Evolutionary conservation across 1,140 invertebrate species (phyloP), one percentile per base, ranked within the genome.

Genomic region (Bombus turneri): DNA sequence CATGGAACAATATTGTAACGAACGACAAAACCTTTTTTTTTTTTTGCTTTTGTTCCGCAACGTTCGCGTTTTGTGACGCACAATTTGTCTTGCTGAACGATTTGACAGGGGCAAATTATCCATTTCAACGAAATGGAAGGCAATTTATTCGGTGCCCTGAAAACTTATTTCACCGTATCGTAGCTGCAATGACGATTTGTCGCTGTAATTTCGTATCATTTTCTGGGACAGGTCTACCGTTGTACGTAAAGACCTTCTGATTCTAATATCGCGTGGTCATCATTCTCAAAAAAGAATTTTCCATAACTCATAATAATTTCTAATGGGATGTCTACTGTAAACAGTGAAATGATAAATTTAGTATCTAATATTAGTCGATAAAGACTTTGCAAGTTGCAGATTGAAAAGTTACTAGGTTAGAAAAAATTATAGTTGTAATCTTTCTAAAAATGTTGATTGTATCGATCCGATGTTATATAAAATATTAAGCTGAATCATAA

Each of bases 121-220:
- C 71, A 74, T 85, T 81, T 81, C 78, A 85, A 85, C 84, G 84
- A 75, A 81, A 81, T 66, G 79, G 71, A 81, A 81, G 79, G 71
- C 84, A 85, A 85, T 85, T 85, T 74, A 85, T 81, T 68, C 84
- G 37, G 31, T 85, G 84, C 59, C 84, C 84, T 74, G 84, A 81
- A 85, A 85, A 85, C 69, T 85, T 85, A 85, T 81, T 85, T 85
- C 59, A 85, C 84, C 84, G 84, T 85, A 57, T 85, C 84, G 78
- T 75, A 57, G 78, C 62, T 41, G 71, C 43, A 68, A 64, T n/a
- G 77, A 85, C 83, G 84, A 85, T 85, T 85, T 81, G 84, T 81
- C 71, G 84, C 59, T 85, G 79, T 85, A 81, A 85, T 85, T 85
- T 75, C 71, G 69, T 75, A 39, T 74, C 47, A 85, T 85, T 85